Evolutionary conservation across 2,888 invertebrate species (phyloP).

Genomic region (Meteorus cinctellus): DNA sequence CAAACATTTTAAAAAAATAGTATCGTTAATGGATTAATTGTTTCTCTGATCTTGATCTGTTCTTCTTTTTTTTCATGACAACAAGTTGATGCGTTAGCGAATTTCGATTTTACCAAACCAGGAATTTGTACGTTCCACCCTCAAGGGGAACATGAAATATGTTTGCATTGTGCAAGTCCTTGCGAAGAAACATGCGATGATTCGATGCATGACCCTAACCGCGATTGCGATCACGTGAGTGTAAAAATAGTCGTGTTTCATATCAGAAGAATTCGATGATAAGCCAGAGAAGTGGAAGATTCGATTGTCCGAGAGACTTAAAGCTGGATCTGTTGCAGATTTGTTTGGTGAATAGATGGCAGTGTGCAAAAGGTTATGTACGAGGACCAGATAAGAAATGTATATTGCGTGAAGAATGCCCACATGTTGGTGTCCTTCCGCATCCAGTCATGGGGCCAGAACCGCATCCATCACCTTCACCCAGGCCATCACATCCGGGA

Average conservation of each 20-base stretch:
- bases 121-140: neutral
- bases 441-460: neutral
- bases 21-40: neutral
- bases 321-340: too few species aligned
- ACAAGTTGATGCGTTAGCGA: neutral
- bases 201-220: neutral
- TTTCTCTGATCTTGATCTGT: neutral
- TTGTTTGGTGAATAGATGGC: too few species aligned
- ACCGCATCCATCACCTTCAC: too few species aligned
- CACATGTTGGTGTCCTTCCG: neutral
- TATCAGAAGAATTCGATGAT: too few species aligned
- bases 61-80: neutral
- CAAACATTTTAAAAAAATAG: too few species aligned
- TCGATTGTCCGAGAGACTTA: too few species aligned
- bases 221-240: neutral
- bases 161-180: constrained; percentile 10
- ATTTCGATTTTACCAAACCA: neutral
- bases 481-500: too few species aligned
- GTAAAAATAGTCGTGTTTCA: too few species aligned
- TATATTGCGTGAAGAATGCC: neutral
- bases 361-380: too few species aligned
- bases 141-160: neutral
- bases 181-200: neutral
- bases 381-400: too few species aligned
- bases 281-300: too few species aligned